phyloP scores from a whole-genome alignment of 2,888 invertebrate species.

The Eupsilia transversa region DNA sequence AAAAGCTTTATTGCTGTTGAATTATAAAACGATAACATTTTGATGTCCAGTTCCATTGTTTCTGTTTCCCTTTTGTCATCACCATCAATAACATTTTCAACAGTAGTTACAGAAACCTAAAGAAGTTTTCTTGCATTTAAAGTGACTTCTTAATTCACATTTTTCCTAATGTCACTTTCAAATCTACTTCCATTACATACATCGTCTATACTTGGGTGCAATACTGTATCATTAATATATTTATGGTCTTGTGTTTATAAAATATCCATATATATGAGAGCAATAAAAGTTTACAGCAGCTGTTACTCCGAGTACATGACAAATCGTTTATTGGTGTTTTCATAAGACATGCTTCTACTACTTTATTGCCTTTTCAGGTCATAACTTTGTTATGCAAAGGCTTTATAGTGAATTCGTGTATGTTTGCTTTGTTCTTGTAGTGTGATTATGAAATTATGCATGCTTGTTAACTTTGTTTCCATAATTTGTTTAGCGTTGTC shows the following conservation, averaged over 20 bases:
- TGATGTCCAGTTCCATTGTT: neutral
- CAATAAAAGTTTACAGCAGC: conserved; percentile 29
- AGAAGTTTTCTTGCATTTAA: neutral
- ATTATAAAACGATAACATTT: neutral
- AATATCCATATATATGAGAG: conserved; percentile 1
- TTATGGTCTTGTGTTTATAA: conserved; percentile 31
- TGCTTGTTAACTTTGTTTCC: conserved; percentile 30
- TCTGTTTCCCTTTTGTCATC: neutral
- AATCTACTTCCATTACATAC: conserved; percentile 11
- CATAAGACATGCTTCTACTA: conserved; percentile 16
- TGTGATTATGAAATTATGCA: conserved; percentile 22
- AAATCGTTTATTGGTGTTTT: conserved; percentile 39
- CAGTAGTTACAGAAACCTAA: neutral
- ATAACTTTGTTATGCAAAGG: conserved; percentile 23
- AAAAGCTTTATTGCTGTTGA: neutral
- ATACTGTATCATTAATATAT: conserved; percentile 12
- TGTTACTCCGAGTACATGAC: conserved; percentile 35
- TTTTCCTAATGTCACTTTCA: neutral
- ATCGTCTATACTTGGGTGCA: neutral
- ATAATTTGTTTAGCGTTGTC: conserved; percentile 39
- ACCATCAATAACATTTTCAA: conserved; percentile 1
- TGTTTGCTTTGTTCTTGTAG: neutral
- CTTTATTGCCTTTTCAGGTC: conserved; percentile 23
- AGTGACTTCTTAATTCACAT: neutral
- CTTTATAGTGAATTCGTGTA: conserved; percentile 5